Base-by-base conservation (phyloP, 2,113 vertebrate species). In the Hystrix brachyura region DNA sequence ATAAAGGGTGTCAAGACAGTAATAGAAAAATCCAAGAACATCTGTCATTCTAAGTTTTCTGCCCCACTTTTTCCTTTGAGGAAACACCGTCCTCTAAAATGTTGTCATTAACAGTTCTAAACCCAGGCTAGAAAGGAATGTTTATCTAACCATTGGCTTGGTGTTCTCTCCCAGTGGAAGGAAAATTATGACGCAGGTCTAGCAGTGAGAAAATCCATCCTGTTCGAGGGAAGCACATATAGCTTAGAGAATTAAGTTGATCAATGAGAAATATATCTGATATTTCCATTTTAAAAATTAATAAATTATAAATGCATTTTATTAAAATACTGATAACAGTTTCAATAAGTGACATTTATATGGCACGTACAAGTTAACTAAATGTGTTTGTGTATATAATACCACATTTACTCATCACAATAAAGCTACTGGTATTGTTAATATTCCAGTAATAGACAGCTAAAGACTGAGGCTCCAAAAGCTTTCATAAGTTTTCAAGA, bases 21-120 rank as follows among this genome's bases (percentile, higher is more conserved):
- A 87, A 87, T 79, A 38, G 46, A 93, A 91, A 91, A 80, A 48
- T n/a, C 43, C 27, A 55, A 90, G 80, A 94, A 84, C 48, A 94
- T 84, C 67, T 79, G 51, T 87, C 29, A 43, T 15, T 71, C 59
- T 94, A 86, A 86, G 83, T 81, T 91, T 95, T 87, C 32, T 71
- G 78, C 57, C 51, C 82, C 51, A n/a, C 4, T 94, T 90, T 95
- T 78, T 83, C 74, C 91, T 71, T 5, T 76, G 19, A 93, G 71
- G 60, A 88, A 95, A 94, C 34, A 23, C 32, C 81, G 46, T 71
- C 71, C 81, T 78, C 38, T 67, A 64, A 95, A 91, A 89, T 53
- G 23, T 69, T 2, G 0, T 67, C 87, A 85, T 13, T 55, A 55
- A 13, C 51, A 80, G 34, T 59, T 92, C 78, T 59, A 89, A 79